Evolutionary conservation across 2,797 vertebrate genomes (phyloP).

Genomic region (Cynopterus sphinx): DNA sequence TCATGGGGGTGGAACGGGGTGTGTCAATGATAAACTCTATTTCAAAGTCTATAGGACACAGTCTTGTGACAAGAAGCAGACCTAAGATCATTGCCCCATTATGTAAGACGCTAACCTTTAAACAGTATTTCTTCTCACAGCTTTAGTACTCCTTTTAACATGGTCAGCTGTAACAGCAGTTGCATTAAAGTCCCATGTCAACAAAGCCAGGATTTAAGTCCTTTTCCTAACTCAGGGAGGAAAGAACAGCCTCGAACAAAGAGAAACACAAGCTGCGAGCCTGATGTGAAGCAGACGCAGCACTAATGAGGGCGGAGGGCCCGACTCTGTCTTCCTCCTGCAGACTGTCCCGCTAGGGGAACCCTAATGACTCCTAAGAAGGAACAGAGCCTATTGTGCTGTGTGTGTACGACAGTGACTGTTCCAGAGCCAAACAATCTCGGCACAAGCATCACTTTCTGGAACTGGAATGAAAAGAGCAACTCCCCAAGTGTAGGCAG

Average conservation of each 20-base stretch:
- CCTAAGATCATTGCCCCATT: background rate
- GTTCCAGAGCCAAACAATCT: conserved; percentile 2
- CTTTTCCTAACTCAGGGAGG: conserved; percentile 68
- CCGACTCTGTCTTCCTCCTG: conserved; percentile 71
- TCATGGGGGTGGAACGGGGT: background rate
- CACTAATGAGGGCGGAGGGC: conserved; percentile 69
- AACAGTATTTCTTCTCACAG: background rate
- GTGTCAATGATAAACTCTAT: background rate
- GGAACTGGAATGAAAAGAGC: conserved; percentile 37
- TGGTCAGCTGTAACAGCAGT: conserved; percentile 60
- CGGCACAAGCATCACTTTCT: conserved; percentile 29
- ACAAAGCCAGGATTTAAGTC: conserved; percentile 69
- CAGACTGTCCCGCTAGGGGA: conserved; percentile 76
- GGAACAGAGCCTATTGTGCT: conserved; percentile 35
- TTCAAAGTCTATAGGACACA: background rate
- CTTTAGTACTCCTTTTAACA: conserved; percentile 39
- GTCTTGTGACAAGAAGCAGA: conserved; percentile 54
- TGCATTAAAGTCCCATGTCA: conserved; percentile 66
- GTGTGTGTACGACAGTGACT: background rate
- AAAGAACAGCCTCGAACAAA: conserved; percentile 74
- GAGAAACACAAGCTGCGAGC: conserved; percentile 77
- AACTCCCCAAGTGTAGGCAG: background rate
- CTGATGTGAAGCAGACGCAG: conserved; percentile 82
- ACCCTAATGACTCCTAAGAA: conserved; percentile 49
- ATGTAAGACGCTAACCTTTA: conserved; percentile 57